A percentile compares a stretch with the other conserved stretches of the same genome.
Conservation (phyloP, 2,797 vertebrate genomes). For the Cirrhinus mrigala region DNA sequence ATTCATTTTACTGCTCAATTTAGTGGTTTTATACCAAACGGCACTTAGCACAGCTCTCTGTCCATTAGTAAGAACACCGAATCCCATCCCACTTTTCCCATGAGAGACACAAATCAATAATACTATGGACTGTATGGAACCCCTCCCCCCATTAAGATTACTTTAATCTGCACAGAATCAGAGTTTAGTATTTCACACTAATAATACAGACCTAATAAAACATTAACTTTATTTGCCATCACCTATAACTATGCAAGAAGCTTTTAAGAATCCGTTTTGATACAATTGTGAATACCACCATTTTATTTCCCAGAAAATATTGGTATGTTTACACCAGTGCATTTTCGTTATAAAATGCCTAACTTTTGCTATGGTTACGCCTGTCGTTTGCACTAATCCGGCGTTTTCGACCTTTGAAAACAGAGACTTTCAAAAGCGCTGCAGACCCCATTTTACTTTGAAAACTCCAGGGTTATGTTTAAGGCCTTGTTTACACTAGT, state of each 20-base stretch:
- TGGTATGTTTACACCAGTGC: no score
- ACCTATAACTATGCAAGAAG: not conserved
- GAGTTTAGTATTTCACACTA: not conserved
- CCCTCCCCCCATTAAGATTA: not conserved
- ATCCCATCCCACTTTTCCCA: conserved; percentile 1
- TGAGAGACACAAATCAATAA: not conserved
- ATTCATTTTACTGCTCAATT: not conserved
- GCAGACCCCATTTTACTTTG: no score
- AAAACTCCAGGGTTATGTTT: no score
- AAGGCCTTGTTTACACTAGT: no score
- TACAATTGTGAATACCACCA: not conserved
- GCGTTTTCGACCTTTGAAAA: no score
- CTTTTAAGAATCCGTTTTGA: not conserved
- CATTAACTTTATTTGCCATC: not conserved
- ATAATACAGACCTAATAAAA: not conserved
- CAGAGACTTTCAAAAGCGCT: no score
- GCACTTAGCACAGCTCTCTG: not conserved
- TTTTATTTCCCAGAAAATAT: not conserved
- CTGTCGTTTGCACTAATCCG: no score
- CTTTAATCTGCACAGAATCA: not conserved
- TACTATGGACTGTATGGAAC: not conserved
- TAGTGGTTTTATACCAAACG: not conserved
- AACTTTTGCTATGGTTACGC: no score
- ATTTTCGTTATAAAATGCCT: no score
- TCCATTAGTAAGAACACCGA: conserved; percentile 12